phyloP scores from a whole-genome alignment of 1,140 invertebrate genomes.

The Sweltsa coloradensis region DNA sequence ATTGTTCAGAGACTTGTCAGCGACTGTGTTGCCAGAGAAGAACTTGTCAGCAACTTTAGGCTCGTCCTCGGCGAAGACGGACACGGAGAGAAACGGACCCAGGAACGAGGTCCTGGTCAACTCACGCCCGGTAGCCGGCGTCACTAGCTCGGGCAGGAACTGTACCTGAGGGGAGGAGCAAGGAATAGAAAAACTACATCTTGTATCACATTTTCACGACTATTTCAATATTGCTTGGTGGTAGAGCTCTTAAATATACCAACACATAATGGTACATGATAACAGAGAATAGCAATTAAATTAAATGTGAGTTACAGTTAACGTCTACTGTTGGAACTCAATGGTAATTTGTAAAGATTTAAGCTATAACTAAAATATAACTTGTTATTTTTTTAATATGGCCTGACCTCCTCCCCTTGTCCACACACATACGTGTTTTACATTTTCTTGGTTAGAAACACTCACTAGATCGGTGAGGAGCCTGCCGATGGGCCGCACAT shows the following conservation, averaged over 20 bases:
- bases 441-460: background rate
- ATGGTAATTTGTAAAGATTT: background rate
- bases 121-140: conserved; percentile 64
- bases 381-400: conserved; percentile 10
- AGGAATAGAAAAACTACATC: background rate
- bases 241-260: no score
- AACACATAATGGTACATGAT: no score
- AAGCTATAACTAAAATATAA: conserved; percentile 10
- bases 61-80: conserved; percentile 88
- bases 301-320: no score
- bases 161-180: conserved; percentile 49
- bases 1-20: conserved; percentile 43
- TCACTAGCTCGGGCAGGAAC: conserved; percentile 60
- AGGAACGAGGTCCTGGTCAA: conserved; percentile 70
- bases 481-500: conserved; percentile 60
- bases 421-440: background rate
- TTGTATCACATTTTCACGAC: conserved; percentile 4
- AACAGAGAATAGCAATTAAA: no score
- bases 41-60: conserved; percentile 59
- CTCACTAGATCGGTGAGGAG: conserved; percentile 45
- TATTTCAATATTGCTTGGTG: no score
- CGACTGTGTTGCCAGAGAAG: conserved; percentile 38
- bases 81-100: conserved; percentile 80
- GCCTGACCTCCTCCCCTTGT: background rate
- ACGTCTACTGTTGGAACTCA: no score